Evolutionary conservation across 2,888 invertebrate genomes (phyloP), one percentile per base, ranked within the genome.

Genomic region (Nycteola revayana): DNA sequence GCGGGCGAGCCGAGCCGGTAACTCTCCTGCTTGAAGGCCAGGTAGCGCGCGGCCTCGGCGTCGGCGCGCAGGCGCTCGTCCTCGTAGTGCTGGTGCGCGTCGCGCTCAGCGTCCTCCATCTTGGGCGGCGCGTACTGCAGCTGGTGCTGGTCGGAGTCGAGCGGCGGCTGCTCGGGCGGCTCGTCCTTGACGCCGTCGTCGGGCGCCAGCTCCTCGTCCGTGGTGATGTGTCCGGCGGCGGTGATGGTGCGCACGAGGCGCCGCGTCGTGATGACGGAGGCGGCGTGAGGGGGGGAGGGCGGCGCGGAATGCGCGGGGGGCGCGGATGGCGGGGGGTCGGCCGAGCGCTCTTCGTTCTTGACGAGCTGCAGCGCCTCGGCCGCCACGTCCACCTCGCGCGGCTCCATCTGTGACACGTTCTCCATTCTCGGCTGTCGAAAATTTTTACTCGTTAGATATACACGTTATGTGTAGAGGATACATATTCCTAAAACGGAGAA

Each of bases 161-260:
- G 44, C 10, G 59, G 55, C 25, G 68, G 42, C 2, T 62, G 56
- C 46, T 84, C 85, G 6, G 69, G 73, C 0, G 84, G 79, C 53
- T 87, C 86, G 51, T 83, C 79, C 50, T 88, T 86, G 9, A 83
- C 79, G 25, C 77, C 77, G 5, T 78, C 81, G 30, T 83, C 85
- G 25, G 49, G 30, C 7, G 56, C 50, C 30, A 65, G 56, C 33
- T 73, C 68, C 27, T 66, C 73, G 17, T 64, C 67, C 20, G 67
- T 78, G 18, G 87, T 91, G 40, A 92, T 91, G 62, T 91, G 91
- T 1, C 91, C 92, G 25, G 91, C 86, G 6, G 92, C 84, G 10
- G 91, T 92, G 58, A 92, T 92, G 17, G 91, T 92, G 28, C 92
- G 83, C 28, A 90, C 81, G 42, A 87, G 85, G 33, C 91, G 86